phyloP scores from a whole-genome alignment of 2,797 vertebrate genomes.

The Momotus momota region DNA sequence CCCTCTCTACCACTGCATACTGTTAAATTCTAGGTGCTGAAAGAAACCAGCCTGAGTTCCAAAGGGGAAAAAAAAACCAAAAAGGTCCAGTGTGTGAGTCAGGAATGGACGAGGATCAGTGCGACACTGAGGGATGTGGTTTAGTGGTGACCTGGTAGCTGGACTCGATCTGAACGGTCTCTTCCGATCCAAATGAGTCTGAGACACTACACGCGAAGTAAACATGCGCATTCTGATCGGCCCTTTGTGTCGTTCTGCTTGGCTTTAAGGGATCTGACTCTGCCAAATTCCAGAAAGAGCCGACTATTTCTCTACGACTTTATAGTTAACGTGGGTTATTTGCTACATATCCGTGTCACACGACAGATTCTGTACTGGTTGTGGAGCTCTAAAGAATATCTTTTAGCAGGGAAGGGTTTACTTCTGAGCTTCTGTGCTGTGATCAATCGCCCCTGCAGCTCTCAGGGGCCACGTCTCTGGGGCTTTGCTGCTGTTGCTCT shows the following conservation, averaged over 20 bases:
- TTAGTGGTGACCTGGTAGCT: no score
- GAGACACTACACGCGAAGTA: rapidly evolving
- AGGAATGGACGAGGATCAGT: not conserved
- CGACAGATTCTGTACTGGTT: not conserved
- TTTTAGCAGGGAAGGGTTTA: not conserved
- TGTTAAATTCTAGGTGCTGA: not conserved
- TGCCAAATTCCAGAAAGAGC: not conserved
- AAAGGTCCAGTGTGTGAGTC: not conserved
- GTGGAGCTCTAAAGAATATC: not conserved
- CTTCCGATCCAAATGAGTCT: no score
- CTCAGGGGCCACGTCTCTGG: not conserved
- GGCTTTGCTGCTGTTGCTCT: not conserved
- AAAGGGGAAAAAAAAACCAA: not conserved
- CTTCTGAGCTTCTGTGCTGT: not conserved
- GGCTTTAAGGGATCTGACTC: not conserved
- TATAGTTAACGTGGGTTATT: rapidly evolving
- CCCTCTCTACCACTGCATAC: not conserved
- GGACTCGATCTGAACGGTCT: no score
- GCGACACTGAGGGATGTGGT: no score
- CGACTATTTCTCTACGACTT: not conserved
- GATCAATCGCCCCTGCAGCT: not conserved
- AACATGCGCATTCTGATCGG: rapidly evolving
- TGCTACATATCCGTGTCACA: not conserved
- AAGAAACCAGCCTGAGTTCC: not conserved
- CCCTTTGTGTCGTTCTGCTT: not conserved